phyloP scores from a whole-genome alignment of 2,113 vertebrate species.

The Arenaria interpres region DNA sequence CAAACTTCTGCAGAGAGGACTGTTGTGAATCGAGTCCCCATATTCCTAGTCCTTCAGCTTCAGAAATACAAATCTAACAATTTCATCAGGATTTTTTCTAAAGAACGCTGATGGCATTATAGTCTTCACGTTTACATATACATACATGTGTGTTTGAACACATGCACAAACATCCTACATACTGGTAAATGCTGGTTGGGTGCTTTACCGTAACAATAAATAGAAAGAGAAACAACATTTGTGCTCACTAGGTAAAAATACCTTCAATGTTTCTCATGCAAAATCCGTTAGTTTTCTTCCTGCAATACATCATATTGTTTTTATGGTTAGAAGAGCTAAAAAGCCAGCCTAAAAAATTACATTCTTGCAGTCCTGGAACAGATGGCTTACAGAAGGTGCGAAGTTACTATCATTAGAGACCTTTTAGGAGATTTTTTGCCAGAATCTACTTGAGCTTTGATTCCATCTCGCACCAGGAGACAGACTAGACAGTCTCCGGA shows the following conservation, averaged over 20 bases:
- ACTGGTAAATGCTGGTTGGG: not conserved
- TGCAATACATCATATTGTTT: not conserved
- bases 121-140: rapidly evolving
- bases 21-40: not conserved
- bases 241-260: not conserved
- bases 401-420: conserved; percentile 40
- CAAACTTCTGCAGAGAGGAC: not conserved
- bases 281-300: not conserved
- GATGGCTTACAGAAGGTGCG: not conserved
- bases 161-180: not conserved
- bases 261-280: not conserved
- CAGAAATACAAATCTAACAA: not conserved
- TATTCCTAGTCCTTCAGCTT: not conserved
- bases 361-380: not conserved
- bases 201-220: not conserved
- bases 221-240: not conserved
- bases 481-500: not conserved
- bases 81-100: not conserved
- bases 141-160: rapidly evolving
- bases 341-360: not conserved
- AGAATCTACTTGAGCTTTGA: not conserved
- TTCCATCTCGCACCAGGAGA: not conserved
- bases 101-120: rapidly evolving
- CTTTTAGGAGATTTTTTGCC: not conserved
- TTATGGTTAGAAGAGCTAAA: not conserved